Base-by-base conservation (phyloP, 2,797 vertebrate species). In the Notamacropus eugenii region DNA sequence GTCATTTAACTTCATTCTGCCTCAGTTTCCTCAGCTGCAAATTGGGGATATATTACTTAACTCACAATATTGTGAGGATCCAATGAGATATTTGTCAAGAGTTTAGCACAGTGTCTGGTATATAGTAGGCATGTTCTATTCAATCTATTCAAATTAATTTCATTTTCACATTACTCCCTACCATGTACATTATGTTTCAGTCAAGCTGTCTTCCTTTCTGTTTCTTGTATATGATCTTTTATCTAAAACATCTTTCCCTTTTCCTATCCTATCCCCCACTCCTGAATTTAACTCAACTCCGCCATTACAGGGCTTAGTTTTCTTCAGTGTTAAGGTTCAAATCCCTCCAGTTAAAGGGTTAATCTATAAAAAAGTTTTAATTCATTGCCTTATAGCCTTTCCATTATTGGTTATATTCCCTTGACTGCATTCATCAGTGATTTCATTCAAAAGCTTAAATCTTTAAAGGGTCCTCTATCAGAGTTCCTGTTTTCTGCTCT, bases 381-480 rank as follows among this genome's bases (percentile, higher is more conserved):
- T 46, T 82, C 74, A 82, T 82, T 46, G 40, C 22, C 40, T 82
- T 46, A 8, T 82, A 24, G 40, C 74, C 74, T 82, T 82, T 82
- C 40, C 22, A 46, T 82, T 92, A 50, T 1, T 92, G 94, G 90
- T 56, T 91, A 31, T 95, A 93, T 95, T 96, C 82, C 31, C 96
- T 52, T 40, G 91, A 96, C 56, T 94, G 92, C 92, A 95, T 95
- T 91, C 94, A 95, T 95, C 95, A 95, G 87, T 94, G 93, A 96
- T 96, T 96, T 97, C 90, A 93, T 54, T 91, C 95, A 90, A 90
- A 96, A 93, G 96, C 91, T 94, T 97, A 95, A 92, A 93, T 96
- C 93, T 94, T 97, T 96, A 97, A 97, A 96, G 90, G 95, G 95
- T 31, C 82, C 96, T 91, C 97, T 94, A 95, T 93, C 90, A 90